A percentile compares a stretch with the other conserved stretches of the same genome.
Evolutionary conservation across 64 coral and sea anemone species (phyloP).

Genomic region (Dendrophyllia cribrosa): DNA sequence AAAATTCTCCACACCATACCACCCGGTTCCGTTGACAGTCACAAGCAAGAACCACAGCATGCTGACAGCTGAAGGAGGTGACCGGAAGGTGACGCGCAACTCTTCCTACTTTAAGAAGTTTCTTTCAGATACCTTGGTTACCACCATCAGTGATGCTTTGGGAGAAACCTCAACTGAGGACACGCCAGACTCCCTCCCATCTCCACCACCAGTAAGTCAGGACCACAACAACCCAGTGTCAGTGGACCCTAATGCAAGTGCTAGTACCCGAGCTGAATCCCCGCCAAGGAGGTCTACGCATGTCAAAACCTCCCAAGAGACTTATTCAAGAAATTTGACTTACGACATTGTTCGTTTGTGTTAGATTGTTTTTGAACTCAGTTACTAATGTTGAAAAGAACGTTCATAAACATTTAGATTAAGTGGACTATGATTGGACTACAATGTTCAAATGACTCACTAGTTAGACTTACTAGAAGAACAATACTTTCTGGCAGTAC

Average conservation of each 20-base stretch:
- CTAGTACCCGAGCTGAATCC: not conserved
- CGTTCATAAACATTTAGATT: not conserved
- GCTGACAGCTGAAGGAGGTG: slow-evolving; percentile 47
- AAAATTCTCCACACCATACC: too few species aligned
- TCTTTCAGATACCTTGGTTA: slow-evolving; percentile 26
- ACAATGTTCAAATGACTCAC: not conserved
- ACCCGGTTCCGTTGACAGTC: slow-evolving; percentile 49
- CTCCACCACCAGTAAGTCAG: not conserved
- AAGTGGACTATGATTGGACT: not conserved
- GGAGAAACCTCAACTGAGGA: too few species aligned
- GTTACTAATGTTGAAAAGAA: not conserved
- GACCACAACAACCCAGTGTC: too few species aligned
- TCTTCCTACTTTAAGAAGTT: too few species aligned
- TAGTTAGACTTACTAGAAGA: too few species aligned
- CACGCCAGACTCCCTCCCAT: not conserved
- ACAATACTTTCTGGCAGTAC: too few species aligned
- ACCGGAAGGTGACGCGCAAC: too few species aligned
- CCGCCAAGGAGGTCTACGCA: not conserved
- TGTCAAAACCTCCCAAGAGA: not conserved
- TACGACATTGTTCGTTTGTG: not conserved
- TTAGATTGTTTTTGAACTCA: not conserved
- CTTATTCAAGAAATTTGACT: not conserved
- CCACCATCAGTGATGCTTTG: not conserved
- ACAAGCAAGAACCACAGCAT: slow-evolving; percentile 49
- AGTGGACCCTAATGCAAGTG: too few species aligned